Percentiles rank a stretch among this genome's conserved stretches.
phyloP scores from a whole-genome alignment of 2,113 vertebrate genomes.

The Sylvietta virens region DNA sequence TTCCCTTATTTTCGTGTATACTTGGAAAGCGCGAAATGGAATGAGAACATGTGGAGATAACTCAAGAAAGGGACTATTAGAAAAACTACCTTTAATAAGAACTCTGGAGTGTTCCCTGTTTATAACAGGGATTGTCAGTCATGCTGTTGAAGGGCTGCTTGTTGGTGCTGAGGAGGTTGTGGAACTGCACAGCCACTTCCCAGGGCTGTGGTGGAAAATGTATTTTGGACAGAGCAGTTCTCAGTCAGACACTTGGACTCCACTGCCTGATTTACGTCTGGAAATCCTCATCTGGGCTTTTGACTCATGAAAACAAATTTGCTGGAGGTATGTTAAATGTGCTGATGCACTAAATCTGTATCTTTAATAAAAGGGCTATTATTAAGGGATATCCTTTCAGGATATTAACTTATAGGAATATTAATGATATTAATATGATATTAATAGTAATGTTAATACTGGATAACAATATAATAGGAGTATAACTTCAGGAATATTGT shows the following conservation, averaged over 20 bases:
- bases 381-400: not conserved
- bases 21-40: not conserved
- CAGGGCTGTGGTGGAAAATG: not conserved
- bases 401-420: not conserved
- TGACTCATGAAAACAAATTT: not conserved
- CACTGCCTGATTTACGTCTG: rapidly evolving
- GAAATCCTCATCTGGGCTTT: not conserved
- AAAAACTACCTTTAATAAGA: not conserved
- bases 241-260: not conserved
- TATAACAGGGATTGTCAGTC: not conserved
- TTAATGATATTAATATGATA: not conserved
- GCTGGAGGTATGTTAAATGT: not conserved
- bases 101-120: not conserved
- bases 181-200: not conserved
- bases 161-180: not conserved
- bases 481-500: not conserved
- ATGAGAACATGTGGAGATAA: not conserved
- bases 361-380: not conserved
- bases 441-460: not conserved
- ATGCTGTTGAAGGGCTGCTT: not conserved
- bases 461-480: not conserved
- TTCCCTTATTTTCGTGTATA: not conserved
- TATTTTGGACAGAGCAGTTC: not conserved
- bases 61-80: not conserved
- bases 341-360: rapidly evolving